Evolutionary conservation across 1,140 invertebrate genomes (phyloP).

Genomic region (Drosophila guanche): DNA sequence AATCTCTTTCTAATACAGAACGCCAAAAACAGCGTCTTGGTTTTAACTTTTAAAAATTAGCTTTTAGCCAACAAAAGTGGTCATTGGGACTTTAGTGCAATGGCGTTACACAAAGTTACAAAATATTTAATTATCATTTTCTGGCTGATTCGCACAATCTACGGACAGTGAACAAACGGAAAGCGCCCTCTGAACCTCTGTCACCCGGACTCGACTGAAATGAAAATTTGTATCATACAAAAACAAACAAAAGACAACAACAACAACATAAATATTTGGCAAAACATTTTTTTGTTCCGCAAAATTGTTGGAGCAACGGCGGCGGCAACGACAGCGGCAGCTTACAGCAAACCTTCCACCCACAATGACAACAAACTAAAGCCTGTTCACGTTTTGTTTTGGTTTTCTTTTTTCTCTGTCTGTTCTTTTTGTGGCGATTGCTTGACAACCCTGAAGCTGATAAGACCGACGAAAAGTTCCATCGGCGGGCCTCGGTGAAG

Average conservation of each 20-base stretch:
- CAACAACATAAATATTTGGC: slow-evolving; percentile 9
- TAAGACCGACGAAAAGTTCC: slow-evolving; percentile 81
- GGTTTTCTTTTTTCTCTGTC: neutral
- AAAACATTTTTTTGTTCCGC: neutral
- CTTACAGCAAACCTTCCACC: neutral
- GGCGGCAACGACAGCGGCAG: slow-evolving; percentile 53
- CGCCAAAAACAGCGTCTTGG: no score
- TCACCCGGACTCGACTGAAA: neutral
- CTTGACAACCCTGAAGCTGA: slow-evolving; percentile 53
- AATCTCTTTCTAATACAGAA: no score
- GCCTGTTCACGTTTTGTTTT: neutral
- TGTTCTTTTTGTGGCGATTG: neutral
- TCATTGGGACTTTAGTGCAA: no score
- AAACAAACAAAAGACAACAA: slow-evolving; percentile 7
- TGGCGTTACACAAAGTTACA: neutral
- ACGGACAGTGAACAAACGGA: slow-evolving; percentile 17
- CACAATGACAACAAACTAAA: neutral
- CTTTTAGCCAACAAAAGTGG: no score
- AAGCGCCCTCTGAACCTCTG: no score
- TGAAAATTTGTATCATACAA: neutral
- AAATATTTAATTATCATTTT: slow-evolving; percentile 49
- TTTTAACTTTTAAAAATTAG: no score
- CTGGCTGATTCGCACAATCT: slow-evolving; percentile 40
- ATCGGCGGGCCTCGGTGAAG: slow-evolving; percentile 77
- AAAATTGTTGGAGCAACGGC: slow-evolving; percentile 34